These are phyloP conservation scores for Choristoneura fumiferana DNA, from an alignment of 1,140 invertebrate genomes.

Conservation along the genomic window DNA sequence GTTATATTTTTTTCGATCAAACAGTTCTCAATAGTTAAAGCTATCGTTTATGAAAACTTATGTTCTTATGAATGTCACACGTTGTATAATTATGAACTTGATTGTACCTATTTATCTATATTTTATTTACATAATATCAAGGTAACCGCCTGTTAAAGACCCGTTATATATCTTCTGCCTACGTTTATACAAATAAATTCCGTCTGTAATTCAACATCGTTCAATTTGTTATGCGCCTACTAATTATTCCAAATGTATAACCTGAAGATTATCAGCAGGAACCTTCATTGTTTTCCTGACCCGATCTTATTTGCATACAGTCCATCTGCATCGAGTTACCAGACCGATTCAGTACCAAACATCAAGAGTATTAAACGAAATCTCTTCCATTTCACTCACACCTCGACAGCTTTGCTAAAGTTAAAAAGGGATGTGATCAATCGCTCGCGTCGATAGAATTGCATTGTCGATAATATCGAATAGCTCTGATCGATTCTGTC, in stretches of 20 bases:
- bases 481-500: conserved; percentile 18
- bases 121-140: background rate
- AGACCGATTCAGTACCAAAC: conserved; percentile 35
- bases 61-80: no score
- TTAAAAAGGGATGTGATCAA: background rate
- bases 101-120: no score
- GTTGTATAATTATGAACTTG: no score
- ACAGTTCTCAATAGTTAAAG: no score
- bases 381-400: background rate
- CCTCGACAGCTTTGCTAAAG: background rate
- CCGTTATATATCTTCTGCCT: no score
- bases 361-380: background rate
- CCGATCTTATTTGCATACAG: conserved; percentile 60
- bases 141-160: background rate
- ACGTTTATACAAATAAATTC: no score
- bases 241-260: conserved; percentile 19
- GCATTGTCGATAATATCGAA: conserved; percentile 10
- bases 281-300: conserved; percentile 56
- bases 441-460: background rate
- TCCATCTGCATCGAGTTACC: conserved; percentile 41
- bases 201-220: background rate
- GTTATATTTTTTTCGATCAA: no score
- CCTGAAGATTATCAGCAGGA: conserved; percentile 59
- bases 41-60: no score
- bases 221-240: conserved; percentile 10